A percentile compares a stretch with the other conserved stretches of the same genome.
phyloP scores from a whole-genome alignment of 1,140 invertebrate genomes.

The Meloidogyne hapla region DNA sequence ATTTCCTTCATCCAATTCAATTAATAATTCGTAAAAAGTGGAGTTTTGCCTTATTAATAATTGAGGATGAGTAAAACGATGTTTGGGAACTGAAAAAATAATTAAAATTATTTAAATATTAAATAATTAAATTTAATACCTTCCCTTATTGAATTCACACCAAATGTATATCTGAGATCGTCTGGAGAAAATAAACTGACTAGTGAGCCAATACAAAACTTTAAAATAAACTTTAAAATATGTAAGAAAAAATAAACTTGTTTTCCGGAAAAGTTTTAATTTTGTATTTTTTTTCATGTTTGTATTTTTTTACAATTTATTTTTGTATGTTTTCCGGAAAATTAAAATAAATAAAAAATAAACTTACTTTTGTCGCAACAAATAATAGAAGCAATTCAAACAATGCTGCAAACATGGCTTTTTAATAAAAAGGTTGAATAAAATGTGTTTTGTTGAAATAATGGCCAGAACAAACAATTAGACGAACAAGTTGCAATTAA shows the following conservation, averaged over 20 bases:
- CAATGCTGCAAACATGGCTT: no score
- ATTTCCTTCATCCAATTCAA: conserved; percentile 41
- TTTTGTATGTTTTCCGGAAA: no score
- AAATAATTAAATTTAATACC: conserved; percentile 7
- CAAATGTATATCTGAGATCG: conserved; percentile 46
- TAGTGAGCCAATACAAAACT: conserved; percentile 25
- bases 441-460: background rate
- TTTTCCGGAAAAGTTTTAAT: no score
- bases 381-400: no score
- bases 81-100: conserved; percentile 42
- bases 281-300: no score
- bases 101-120: background rate
- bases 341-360: no score
- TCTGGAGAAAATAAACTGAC: conserved; percentile 60
- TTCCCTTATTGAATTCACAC: conserved; percentile 26
- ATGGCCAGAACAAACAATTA: background rate
- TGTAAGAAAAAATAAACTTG: no score
- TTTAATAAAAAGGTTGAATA: no score
- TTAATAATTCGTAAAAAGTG: background rate
- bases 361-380: no score
- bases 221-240: conserved; percentile 10
- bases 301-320: no score
- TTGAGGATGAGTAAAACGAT: conserved; percentile 53
- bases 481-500: background rate
- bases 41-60: conserved; percentile 31